Evolutionary conservation across 2,888 invertebrate species (phyloP).

Genomic region (Eutolmus rufibarbis): DNA sequence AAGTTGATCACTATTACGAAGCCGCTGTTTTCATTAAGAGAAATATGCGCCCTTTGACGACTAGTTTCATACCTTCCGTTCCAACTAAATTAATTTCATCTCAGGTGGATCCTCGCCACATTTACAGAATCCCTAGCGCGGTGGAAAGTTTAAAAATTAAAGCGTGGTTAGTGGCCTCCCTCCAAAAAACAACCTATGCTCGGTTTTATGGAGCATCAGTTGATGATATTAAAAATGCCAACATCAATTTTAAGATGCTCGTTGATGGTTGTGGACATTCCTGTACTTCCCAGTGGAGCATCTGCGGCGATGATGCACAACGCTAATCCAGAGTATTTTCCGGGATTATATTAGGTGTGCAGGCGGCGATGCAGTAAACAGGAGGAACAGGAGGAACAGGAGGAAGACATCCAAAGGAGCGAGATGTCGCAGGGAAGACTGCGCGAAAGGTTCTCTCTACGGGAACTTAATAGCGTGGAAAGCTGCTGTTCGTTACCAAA

Average conservation of each 20-base stretch:
- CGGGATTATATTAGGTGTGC: background rate
- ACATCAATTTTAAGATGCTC: background rate
- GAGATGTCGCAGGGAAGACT: background rate
- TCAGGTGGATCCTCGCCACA: background rate
- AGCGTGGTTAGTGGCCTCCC: background rate
- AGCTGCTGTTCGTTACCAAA: background rate
- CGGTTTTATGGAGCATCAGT: background rate
- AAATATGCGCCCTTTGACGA: background rate
- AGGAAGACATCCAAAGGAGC: background rate
- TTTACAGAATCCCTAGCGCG: background rate
- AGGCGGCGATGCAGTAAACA: background rate
- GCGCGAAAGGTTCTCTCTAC: background rate
- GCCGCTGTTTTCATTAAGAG: background rate
- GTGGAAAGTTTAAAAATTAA: background rate
- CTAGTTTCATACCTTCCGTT: background rate
- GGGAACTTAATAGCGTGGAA: background rate
- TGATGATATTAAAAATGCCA: background rate
- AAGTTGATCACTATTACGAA: background rate
- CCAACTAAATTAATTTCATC: background rate
- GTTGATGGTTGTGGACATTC: background rate
- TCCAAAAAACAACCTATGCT: background rate
- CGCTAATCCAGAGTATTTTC: background rate
- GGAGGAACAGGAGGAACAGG: background rate
- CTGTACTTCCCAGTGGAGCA: background rate
- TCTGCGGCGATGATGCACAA: background rate